Evolutionary conservation across 2,113 vertebrate genomes (phyloP).

Genomic region (Hypocryptadius cinnamomeus): DNA sequence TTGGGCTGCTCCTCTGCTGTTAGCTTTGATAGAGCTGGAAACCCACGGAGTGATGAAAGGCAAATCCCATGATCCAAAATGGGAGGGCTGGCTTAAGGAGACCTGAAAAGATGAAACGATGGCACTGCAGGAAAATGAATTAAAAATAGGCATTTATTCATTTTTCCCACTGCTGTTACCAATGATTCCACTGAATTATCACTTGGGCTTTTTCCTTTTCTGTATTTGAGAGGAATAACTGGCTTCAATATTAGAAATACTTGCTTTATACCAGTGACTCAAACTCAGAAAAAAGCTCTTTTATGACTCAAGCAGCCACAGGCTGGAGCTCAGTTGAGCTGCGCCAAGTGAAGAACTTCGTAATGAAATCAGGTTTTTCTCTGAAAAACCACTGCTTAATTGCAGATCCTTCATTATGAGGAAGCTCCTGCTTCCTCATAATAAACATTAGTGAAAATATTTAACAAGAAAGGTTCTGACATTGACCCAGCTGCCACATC

Average conservation of each 20-base stretch:
- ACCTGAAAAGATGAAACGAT: neutral
- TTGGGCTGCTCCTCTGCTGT: neutral
- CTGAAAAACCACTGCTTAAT: neutral
- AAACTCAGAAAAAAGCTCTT: neutral
- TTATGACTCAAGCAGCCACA: neutral
- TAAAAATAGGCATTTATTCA: constrained; percentile 30
- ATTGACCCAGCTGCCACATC: neutral
- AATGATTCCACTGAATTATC: constrained; percentile 1
- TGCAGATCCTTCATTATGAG: neutral
- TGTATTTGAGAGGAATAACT: neutral
- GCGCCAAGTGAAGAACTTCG: neutral
- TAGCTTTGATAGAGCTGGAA: neutral
- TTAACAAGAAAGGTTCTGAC: neutral
- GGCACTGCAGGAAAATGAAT: constrained; percentile 39
- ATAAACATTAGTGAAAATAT: neutral
- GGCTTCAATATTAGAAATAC: neutral
- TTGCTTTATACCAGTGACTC: neutral
- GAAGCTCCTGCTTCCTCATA: neutral
- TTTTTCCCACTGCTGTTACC: neutral
- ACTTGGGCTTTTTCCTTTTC: neutral
- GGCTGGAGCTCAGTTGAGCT: neutral
- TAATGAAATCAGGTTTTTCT: neutral
- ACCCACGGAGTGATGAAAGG: neutral
- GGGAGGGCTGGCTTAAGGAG: constrained; percentile 3
- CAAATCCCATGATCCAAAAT: neutral